Evolutionary conservation across 2,888 invertebrate species (phyloP), one percentile per base, ranked within the genome.

Genomic region (Notocelia uddmanniana): DNA sequence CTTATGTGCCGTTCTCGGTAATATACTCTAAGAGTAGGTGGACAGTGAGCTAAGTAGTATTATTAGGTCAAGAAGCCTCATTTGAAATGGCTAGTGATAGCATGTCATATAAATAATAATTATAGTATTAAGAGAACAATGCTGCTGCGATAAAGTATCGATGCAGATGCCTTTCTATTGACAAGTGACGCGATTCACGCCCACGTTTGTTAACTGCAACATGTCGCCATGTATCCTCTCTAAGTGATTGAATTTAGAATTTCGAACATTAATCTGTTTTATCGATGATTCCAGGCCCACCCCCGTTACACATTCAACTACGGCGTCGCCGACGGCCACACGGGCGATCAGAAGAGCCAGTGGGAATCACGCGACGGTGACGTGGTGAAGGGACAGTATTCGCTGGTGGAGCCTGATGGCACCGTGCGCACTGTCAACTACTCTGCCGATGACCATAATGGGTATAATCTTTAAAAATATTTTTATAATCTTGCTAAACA

Each of bases 381-480:
- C 79, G 95, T 94, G 41, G 96, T 96, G 76, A 94, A 95, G 85
- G 96, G 96, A 63, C 95, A 95, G 82, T 96, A 96, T 87, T 95
- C 94, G 18, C 89, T 95, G 55, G 95, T 95, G 34, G 95, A 95
- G 77, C 94, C 95, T 23, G 95, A 94, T 72, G 95, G 95, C 80
- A 95, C 95, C 78, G 85, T 95, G 75, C 94, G 95, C 78, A 95
- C 95, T 59, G 95, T 95, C 79, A 91, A 95, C 88, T 95, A 95
- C 85, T 93, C 94, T 73, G 95, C 95, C 76, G 95, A 95, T 77
- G 94, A 94, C 79, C 94, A 95, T 79, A 94, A 93, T 80, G 95
- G 95, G 91, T 95, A 89, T 78, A 11, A 15, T 9, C 8, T 18
- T 50, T 15, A n/a, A 5, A 48, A 21, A 3, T 52, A 5, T 13